These are phyloP conservation scores for Venustoraphidia nigricollis DNA, from an alignment of 2,888 invertebrate genomes.

Conservation along the genomic window DNA sequence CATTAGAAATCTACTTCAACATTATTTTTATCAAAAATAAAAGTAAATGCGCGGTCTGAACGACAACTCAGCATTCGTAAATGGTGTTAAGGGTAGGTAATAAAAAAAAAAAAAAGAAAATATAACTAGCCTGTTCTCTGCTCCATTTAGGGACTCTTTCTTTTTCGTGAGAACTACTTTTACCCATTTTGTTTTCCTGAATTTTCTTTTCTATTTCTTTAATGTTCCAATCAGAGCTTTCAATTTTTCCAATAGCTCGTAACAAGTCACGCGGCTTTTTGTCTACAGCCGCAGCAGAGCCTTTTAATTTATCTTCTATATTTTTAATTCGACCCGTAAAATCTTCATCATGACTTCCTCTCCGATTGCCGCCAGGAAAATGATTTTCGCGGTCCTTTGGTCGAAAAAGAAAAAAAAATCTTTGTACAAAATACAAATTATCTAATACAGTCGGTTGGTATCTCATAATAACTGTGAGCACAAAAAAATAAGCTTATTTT, in stretches of 20 bases:
- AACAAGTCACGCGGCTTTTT: constrained; percentile 77
- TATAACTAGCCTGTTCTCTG: constrained; percentile 47
- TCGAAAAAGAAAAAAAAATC: constrained; percentile 9
- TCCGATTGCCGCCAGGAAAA: constrained; percentile 10
- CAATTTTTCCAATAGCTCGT: constrained; percentile 78
- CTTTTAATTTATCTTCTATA: constrained; percentile 64
- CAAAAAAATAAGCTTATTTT: too few species aligned
- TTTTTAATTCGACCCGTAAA: constrained; percentile 48
- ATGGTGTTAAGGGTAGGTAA: neutral
- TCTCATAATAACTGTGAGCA: too few species aligned
- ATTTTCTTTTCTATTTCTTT: constrained; percentile 83
- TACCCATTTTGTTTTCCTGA: constrained; percentile 54
- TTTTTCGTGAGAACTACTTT: constrained; percentile 40
- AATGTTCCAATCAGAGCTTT: constrained; percentile 82
- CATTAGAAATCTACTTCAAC: too few species aligned
- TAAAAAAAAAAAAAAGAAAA: neutral
- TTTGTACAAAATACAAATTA: constrained; percentile 1
- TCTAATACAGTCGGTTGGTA: too few species aligned
- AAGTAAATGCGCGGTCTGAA: too few species aligned
- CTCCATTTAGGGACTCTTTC: constrained; percentile 87
- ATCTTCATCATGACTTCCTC: constrained; percentile 37
- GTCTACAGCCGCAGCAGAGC: constrained; percentile 35
- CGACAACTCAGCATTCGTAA: neutral
- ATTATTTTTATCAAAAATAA: too few species aligned
- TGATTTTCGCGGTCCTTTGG: constrained; percentile 21